These are phyloP conservation scores for Physeter macrocephalus DNA, from an alignment of 2,113 vertebrate genomes.

Conservation along the genomic window DNA sequence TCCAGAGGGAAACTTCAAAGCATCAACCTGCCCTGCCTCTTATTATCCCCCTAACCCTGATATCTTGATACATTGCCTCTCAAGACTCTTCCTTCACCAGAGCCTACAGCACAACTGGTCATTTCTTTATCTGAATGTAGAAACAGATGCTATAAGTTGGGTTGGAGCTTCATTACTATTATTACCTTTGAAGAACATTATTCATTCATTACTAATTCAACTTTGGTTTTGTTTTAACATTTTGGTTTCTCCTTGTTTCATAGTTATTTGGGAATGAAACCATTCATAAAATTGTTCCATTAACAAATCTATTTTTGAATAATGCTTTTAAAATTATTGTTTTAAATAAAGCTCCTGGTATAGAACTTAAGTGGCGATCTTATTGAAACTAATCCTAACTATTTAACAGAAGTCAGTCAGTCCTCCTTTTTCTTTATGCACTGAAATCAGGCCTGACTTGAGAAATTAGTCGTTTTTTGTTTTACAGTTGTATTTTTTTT, in stretches of 20 bases:
- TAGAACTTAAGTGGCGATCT: background rate
- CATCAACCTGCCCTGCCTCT: background rate
- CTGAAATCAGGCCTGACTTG: background rate
- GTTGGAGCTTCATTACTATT: background rate
- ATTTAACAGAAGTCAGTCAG: background rate
- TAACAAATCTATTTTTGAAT: background rate
- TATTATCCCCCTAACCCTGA: no score
- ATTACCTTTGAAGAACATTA: background rate
- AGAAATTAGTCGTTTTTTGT: background rate
- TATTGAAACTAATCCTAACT: background rate
- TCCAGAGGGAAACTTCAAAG: background rate
- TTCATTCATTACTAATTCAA: background rate
- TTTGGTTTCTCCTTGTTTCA: background rate
- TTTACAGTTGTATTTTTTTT: background rate
- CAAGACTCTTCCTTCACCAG: background rate
- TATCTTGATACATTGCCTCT: background rate
- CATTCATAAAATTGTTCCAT: background rate
- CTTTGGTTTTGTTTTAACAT: background rate
- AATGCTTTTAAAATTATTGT: background rate
- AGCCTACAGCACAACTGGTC: background rate
- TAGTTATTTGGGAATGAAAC: background rate
- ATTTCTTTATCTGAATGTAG: background rate
- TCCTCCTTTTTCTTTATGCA: background rate
- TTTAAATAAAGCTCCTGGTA: background rate
- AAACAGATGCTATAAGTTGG: background rate